Conservation (phyloP, 2,888 invertebrate genomes). For the Bembecia ichneumoniformis region DNA sequence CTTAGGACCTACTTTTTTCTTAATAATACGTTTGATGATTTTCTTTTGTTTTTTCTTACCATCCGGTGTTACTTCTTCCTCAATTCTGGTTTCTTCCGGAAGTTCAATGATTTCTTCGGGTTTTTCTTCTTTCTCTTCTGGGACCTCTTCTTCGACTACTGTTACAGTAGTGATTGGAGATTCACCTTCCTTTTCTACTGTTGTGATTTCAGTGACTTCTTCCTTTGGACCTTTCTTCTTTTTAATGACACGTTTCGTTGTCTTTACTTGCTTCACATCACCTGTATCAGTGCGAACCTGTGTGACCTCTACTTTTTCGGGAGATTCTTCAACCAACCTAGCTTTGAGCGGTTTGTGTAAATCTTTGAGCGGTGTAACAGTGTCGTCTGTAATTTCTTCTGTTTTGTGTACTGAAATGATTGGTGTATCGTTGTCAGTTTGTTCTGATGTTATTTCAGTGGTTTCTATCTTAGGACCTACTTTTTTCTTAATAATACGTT, state of each 20-base stretch:
- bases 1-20: constrained; percentile 13
- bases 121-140: constrained; percentile 13
- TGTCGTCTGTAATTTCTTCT: constrained; percentile 24
- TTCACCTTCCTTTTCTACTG: constrained; percentile 28
- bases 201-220: constrained; percentile 28
- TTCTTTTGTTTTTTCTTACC: constrained; percentile 12
- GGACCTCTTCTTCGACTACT: constrained; percentile 10
- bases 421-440: constrained; percentile 18
- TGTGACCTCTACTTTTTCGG: constrained; percentile 22
- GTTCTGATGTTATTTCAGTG: constrained; percentile 13
- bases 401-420: constrained; percentile 30
- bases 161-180: constrained; percentile 13
- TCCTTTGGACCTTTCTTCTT: constrained; percentile 30
- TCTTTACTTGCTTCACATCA: constrained; percentile 14
- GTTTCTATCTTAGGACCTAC: constrained; percentile 39
- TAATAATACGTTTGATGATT: constrained; percentile 20
- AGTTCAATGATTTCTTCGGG: constrained; percentile 9
- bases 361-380: constrained; percentile 15
- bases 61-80: constrained; percentile 11
- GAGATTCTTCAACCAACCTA: constrained; percentile 14
- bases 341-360: constrained; percentile 21
- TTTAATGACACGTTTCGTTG: constrained; percentile 24
- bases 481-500: constrained; percentile 2
- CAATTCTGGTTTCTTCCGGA: constrained; percentile 4
- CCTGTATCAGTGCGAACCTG: constrained; percentile 19